Evolutionary conservation across 2,888 invertebrate species (phyloP).

Genomic region (Drosophila niveifrons): DNA sequence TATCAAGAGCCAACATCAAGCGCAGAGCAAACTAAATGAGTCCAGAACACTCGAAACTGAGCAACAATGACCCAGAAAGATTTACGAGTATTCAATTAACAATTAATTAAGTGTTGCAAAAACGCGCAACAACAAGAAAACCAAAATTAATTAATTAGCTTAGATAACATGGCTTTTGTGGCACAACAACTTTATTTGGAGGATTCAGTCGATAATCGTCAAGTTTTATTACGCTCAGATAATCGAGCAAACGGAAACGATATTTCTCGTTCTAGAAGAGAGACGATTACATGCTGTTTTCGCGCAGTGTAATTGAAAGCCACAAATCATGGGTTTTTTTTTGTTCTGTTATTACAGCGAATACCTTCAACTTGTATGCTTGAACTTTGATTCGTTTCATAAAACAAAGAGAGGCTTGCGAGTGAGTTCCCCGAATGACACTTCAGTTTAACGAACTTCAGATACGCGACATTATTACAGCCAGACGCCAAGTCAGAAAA

Average conservation of each 20-base stretch:
- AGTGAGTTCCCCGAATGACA: conserved; percentile 65
- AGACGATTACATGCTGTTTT: conserved; percentile 7
- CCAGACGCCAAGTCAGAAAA: conserved; percentile 41
- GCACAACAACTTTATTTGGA: conserved; percentile 13
- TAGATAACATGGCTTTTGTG: conserved; percentile 27
- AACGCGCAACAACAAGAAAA: conserved; percentile 18
- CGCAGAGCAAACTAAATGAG: conserved; percentile 37
- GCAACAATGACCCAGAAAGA: conserved; percentile 66
- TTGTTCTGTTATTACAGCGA: conserved; percentile 61
- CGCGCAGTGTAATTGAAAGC: conserved; percentile 41
- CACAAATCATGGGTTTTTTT: conserved; percentile 52
- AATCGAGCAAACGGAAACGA: background rate
- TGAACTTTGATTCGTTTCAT: conserved; percentile 66
- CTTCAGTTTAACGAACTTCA: conserved; percentile 77
- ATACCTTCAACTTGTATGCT: conserved; percentile 41
- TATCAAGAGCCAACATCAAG: conserved; percentile 22
- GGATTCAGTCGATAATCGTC: background rate
- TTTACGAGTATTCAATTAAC: conserved; percentile 50
- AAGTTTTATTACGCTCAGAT: conserved; percentile 3
- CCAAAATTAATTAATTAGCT: conserved; percentile 47
- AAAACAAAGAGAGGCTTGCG: conserved; percentile 27
- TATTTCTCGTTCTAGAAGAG: background rate
- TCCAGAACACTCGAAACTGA: conserved; percentile 40
- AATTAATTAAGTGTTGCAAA: conserved; percentile 51
- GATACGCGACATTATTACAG: conserved; percentile 51